These are phyloP conservation scores for Characodon lateralis DNA, from an alignment of 2,797 vertebrate species.

Conservation along the genomic window DNA sequence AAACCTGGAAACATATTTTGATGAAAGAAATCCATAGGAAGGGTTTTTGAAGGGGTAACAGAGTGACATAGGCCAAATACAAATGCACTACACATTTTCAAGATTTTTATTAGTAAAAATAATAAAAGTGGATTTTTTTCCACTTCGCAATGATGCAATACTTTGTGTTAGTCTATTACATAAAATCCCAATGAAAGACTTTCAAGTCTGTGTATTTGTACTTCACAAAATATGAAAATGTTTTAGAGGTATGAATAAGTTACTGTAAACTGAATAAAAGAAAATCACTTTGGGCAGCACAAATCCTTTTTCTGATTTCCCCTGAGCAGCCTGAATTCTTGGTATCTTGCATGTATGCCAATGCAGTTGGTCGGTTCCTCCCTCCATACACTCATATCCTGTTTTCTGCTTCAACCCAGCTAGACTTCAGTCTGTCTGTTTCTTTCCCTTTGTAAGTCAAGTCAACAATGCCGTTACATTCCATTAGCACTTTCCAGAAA, in stretches of 20 bases:
- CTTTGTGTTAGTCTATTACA: neutral
- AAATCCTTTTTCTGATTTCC: constrained; percentile 5
- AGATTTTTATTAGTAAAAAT: neutral
- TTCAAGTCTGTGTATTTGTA: neutral
- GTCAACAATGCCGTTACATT: constrained; percentile 49
- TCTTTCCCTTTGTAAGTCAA: constrained; percentile 29
- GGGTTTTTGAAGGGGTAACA: neutral
- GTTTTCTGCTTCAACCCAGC: constrained; percentile 42
- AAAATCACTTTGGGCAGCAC: neutral
- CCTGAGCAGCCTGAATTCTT: constrained; percentile 2
- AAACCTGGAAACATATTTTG: neutral
- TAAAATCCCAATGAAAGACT: neutral
- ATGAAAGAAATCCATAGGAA: no score
- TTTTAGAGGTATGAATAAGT: neutral
- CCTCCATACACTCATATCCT: constrained; percentile 43
- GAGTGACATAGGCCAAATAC: neutral
- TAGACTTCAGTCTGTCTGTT: constrained; percentile 35
- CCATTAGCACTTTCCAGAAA: constrained; percentile 43
- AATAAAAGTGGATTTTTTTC: neutral
- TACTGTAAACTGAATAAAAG: neutral
- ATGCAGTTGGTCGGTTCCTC: constrained; percentile 10
- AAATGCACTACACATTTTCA: neutral
- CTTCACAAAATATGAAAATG: neutral
- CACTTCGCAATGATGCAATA: neutral
- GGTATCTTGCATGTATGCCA: constrained; percentile 10